Evolutionary conservation across 2,888 invertebrate genomes (phyloP).

Genomic region (Rotaria sp.): DNA sequence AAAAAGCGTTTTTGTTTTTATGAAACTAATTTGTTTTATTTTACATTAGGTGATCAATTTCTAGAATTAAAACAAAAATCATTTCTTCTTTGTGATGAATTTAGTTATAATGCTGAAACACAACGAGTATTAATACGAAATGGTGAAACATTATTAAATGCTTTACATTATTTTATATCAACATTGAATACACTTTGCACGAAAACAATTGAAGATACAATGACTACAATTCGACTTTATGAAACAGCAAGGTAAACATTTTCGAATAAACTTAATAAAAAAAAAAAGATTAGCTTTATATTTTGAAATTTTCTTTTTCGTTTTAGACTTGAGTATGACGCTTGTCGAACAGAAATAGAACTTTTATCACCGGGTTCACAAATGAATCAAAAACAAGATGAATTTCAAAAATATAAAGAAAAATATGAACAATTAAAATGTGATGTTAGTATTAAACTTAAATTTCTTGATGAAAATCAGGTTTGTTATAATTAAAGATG

Average conservation of each 20-base stretch:
- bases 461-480: constrained; percentile 91
- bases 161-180: constrained; percentile 89
- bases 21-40: background rate
- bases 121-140: constrained; percentile 85
- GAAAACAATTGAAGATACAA: constrained; percentile 92
- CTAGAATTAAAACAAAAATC: constrained; percentile 90
- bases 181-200: constrained; percentile 89
- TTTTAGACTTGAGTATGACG: constrained; percentile 82
- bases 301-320: background rate
- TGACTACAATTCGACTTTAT: constrained; percentile 69
- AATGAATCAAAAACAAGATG: constrained; percentile 63
- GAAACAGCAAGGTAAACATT: constrained; percentile 65
- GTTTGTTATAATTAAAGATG: constrained; percentile 58
- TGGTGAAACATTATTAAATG: constrained; percentile 78
- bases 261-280: too few relatives aligned
- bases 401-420: constrained; percentile 75
- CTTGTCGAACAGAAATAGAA: constrained; percentile 88
- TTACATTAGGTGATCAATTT: constrained; percentile 66
- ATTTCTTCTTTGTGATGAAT: constrained; percentile 86
- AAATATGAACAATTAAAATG: constrained; percentile 83
- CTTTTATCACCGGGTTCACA: constrained; percentile 61
- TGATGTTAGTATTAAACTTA: constrained; percentile 88
- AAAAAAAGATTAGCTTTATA: background rate
- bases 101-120: constrained; percentile 87
- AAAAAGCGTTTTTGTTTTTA: background rate